Evolutionary conservation across 1,140 invertebrate genomes (phyloP).

Genomic region (Homarus americanus): DNA sequence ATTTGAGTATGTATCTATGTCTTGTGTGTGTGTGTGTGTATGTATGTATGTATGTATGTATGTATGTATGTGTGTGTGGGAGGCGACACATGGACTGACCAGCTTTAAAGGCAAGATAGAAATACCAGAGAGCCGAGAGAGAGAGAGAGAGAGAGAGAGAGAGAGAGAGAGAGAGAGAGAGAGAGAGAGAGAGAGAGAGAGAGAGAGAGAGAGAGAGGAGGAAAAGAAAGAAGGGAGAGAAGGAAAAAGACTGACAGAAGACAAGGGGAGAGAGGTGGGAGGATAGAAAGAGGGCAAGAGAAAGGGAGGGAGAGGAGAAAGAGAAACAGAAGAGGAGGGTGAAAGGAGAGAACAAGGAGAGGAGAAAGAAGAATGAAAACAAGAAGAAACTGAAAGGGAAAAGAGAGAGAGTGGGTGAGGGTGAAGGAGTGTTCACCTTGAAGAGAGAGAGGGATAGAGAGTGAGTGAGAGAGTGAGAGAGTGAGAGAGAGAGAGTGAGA

Average conservation of each 20-base stretch:
- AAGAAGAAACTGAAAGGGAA: background rate
- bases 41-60: background rate
- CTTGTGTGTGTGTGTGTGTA: too few species aligned
- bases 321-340: too few species aligned
- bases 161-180: constrained; percentile 28
- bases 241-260: too few species aligned
- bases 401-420: background rate
- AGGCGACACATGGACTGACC: background rate
- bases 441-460: background rate
- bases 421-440: background rate
- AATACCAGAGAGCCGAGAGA: background rate
- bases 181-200: background rate
- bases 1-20: too few species aligned
- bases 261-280: too few species aligned
- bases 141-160: constrained; percentile 7
- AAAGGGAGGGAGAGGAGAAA: too few species aligned
- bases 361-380: background rate
- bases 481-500: constrained; percentile 1
- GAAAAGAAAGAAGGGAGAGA: background rate
- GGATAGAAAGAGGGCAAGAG: too few species aligned
- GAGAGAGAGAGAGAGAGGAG: background rate
- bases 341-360: too few species aligned
- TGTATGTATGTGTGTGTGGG: background rate
- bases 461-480: background rate
- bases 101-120: too few species aligned